Percentiles rank a stretch among this genome's conserved stretches.
Evolutionary conservation across 2,888 invertebrate species (phyloP).

Genomic region (Sinhomidia bicolor): DNA sequence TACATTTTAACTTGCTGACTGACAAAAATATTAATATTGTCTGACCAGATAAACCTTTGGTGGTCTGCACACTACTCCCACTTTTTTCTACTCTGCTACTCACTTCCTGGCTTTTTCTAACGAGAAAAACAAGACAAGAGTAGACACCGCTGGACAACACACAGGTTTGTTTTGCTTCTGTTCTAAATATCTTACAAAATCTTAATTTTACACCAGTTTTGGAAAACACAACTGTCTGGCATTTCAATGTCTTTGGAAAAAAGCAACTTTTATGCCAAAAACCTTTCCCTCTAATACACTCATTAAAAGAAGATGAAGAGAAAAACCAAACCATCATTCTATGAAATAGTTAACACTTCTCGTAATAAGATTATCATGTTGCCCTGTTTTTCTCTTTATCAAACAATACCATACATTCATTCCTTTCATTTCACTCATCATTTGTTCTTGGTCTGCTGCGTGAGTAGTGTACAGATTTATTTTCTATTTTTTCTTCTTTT

Average conservation of each 20-base stretch:
- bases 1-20: slow-evolving; percentile 34
- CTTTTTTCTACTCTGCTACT: neutral
- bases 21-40: slow-evolving; percentile 44
- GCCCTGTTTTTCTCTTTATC: neutral
- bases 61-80: slow-evolving; percentile 1
- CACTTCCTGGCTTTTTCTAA: neutral
- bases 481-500: neutral
- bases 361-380: neutral
- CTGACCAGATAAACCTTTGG: slow-evolving; percentile 20
- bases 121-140: neutral
- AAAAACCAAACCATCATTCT: slow-evolving; percentile 1
- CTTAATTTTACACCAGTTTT: neutral
- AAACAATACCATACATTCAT: slow-evolving; percentile 16
- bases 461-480: slow-evolving; percentile 1
- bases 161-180: neutral
- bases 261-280: neutral
- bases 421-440: slow-evolving; percentile 21
- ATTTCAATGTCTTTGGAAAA: slow-evolving; percentile 11
- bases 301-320: neutral
- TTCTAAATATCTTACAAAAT: neutral
- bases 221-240: neutral
- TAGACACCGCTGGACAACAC: neutral
- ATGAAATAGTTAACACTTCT: slow-evolving; percentile 6
- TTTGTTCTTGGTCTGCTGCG: neutral
- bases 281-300: neutral